A percentile compares a stretch with the other conserved stretches of the same genome.
These are phyloP conservation scores for Lepus timidus DNA, from an alignment of 2,113 vertebrate genomes.

Conservation along the genomic window DNA sequence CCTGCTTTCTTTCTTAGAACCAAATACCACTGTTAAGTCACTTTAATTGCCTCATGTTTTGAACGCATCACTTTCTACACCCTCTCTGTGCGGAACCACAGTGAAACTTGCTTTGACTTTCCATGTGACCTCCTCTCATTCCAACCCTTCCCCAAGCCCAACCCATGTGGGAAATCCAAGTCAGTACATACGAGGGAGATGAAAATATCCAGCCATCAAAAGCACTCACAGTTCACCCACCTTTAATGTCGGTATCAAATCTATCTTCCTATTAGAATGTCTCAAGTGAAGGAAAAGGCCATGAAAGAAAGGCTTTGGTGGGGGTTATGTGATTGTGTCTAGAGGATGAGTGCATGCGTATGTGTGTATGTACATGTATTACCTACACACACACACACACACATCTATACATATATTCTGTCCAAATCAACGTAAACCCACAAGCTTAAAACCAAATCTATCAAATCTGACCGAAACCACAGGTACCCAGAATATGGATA, in stretches of 20 bases:
- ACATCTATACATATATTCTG: constrained; percentile 55
- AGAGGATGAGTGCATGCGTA: background rate
- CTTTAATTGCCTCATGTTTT: constrained; percentile 40
- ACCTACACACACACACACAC: background rate
- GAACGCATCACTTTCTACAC: constrained; percentile 42
- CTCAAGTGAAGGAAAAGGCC: constrained; percentile 58
- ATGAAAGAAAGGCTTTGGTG: constrained; percentile 55
- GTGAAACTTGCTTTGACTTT: constrained; percentile 65
- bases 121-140: constrained; percentile 53
- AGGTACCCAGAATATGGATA: constrained; percentile 57
- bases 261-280: background rate
- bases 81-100: constrained; percentile 29
- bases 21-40: constrained; percentile 40
- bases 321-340: background rate
- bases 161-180: constrained; percentile 21
- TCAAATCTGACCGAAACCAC: constrained; percentile 58
- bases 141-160: constrained; percentile 49
- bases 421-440: constrained; percentile 54
- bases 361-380: constrained; percentile 34
- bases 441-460: constrained; percentile 64
- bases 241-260: constrained; percentile 55
- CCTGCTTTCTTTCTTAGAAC: constrained; percentile 38
- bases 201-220: constrained; percentile 65
- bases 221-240: constrained; percentile 38
- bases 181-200: constrained; percentile 37